phyloP scores from a whole-genome alignment of 2,888 invertebrate genomes.

The Arctia plantaginis region DNA sequence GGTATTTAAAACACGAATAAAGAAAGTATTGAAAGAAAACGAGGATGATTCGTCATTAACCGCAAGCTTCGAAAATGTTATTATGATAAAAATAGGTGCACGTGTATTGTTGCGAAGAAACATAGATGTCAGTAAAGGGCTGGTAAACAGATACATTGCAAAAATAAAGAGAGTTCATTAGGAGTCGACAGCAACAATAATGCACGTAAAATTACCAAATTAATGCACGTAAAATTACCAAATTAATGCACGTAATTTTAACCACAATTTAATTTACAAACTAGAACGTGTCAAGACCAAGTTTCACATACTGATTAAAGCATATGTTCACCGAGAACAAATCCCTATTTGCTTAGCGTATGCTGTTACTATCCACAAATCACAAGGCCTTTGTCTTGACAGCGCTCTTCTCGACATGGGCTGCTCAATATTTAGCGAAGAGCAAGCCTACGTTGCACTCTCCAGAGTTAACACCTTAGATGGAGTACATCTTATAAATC shows the following conservation, averaged over 20 bases:
- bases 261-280: background rate
- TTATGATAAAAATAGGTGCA: conserved; percentile 17
- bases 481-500: background rate
- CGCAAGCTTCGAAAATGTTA: conserved; percentile 28
- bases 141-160: conserved; percentile 4
- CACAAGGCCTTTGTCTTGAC: conserved; percentile 38
- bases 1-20: background rate
- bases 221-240: too few relatives aligned
- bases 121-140: conserved; percentile 7
- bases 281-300: conserved; percentile 3
- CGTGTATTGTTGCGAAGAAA: background rate
- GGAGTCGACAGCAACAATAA: background rate
- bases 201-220: too few relatives aligned
- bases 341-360: conserved; percentile 43
- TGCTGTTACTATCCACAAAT: conserved; percentile 38
- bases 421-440: conserved; percentile 31
- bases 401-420: conserved; percentile 38
- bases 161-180: background rate
- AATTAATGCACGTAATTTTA: too few relatives aligned
- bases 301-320: background rate
- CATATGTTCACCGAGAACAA: too few relatives aligned
- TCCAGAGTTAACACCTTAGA: conserved; percentile 17
- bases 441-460: conserved; percentile 36
- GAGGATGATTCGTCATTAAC: conserved; percentile 23
- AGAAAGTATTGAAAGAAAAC: background rate